Percentiles rank a stretch among this genome's conserved stretches.
Evolutionary conservation across 2,797 vertebrate species (phyloP).

Genomic region (Malurus splendens): DNA sequence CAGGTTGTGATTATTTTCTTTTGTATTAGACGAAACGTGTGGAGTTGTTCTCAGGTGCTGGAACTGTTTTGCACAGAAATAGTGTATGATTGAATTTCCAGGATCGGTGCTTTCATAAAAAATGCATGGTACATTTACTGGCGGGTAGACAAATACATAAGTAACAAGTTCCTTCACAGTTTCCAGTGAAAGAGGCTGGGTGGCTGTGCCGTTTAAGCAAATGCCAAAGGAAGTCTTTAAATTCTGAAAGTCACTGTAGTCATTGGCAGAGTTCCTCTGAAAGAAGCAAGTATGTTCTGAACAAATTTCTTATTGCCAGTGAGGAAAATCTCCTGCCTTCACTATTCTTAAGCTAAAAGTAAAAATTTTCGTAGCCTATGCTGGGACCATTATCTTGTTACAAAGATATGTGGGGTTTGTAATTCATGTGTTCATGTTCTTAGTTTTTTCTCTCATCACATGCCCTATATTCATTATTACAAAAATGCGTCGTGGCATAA

Average conservation of each 20-base stretch:
- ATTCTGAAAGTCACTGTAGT: neutral
- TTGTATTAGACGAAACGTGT: constrained; percentile 3
- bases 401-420: neutral
- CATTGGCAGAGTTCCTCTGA: neutral
- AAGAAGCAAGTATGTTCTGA: neutral
- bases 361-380: neutral
- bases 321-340: neutral
- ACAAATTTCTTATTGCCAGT: neutral
- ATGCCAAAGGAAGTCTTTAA: constrained; percentile 26
- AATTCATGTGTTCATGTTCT: neutral
- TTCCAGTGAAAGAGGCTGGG: constrained; percentile 19
- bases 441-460: neutral
- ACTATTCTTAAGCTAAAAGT: neutral
- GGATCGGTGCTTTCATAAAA: neutral
- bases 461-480: neutral
- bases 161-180: constrained; percentile 15
- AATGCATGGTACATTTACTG: neutral
- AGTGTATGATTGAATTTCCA: constrained; percentile 5
- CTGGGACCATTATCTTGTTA: neutral
- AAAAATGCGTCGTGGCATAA: neutral
- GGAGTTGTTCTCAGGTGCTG: neutral
- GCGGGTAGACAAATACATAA: neutral
- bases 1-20: constrained; percentile 29
- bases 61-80: neutral
- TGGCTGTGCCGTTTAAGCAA: neutral